Conservation (phyloP, 2,797 vertebrate genomes). For the Neosilurus mollespiculum region DNA sequence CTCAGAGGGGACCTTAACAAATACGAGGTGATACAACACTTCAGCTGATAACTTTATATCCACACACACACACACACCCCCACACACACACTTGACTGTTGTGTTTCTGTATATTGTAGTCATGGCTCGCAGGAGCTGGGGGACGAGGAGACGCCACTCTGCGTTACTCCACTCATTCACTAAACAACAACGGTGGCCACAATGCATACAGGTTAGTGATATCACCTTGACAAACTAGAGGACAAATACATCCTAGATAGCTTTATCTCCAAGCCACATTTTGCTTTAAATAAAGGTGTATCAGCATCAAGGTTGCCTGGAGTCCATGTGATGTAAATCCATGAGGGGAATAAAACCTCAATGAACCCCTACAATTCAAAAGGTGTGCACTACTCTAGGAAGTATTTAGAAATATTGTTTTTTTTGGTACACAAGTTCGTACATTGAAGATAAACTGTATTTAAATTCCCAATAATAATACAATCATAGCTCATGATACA, state of each 20-base stretch:
- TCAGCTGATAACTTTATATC: background rate
- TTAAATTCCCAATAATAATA: background rate
- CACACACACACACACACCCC: background rate
- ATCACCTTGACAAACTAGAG: background rate
- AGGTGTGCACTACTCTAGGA: background rate
- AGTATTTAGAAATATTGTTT: background rate
- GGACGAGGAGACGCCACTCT: conserved; percentile 71
- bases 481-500: background rate
- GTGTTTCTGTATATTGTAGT: conserved; percentile 62
- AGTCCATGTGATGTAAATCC: background rate
- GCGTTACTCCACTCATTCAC: conserved; percentile 72
- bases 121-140: conserved; percentile 83
- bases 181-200: conserved; percentile 79
- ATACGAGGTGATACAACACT: conserved; percentile 78
- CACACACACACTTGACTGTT: background rate
- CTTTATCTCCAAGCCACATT: conserved; percentile 14
- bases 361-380: background rate
- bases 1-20: conserved; percentile 82
- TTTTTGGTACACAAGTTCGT: background rate
- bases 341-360: background rate
- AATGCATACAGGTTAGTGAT: conserved; percentile 77
- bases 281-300: conserved; percentile 31
- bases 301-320: background rate
- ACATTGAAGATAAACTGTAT: background rate
- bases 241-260: conserved; percentile 1